These are phyloP conservation scores for Coenonympha glycerion DNA, from an alignment of 2,888 invertebrate genomes.

Conservation along the genomic window DNA sequence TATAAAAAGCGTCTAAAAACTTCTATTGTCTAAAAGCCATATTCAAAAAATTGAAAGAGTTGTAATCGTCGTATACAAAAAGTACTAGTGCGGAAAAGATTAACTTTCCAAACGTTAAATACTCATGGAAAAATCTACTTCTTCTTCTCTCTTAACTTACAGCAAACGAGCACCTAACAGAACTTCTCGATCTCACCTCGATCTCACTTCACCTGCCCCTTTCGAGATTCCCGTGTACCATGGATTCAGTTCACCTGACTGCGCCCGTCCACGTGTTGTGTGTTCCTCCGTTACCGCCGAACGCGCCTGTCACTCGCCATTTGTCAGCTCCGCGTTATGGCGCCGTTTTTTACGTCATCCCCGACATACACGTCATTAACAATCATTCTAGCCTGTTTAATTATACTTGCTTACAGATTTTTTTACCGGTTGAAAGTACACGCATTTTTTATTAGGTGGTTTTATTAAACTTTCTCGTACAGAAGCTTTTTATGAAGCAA, in stretches of 20 bases:
- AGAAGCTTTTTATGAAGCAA: no score
- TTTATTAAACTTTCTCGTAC: not conserved
- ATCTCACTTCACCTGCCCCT: not conserved
- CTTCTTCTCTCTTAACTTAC: no score
- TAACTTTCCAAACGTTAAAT: not conserved
- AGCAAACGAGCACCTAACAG: not conserved
- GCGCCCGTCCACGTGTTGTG: conserved; percentile 27
- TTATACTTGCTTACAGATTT: not conserved
- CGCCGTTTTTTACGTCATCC: conserved; percentile 11
- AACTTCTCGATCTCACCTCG: not conserved
- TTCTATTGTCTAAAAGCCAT: no score
- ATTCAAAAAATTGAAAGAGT: no score
- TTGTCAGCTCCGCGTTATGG: conserved; percentile 19
- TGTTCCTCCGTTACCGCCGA: conserved; percentile 24
- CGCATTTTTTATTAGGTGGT: not conserved
- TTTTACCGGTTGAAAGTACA: no score
- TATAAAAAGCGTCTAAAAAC: no score
- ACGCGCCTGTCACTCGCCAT: conserved; percentile 31
- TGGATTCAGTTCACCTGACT: conserved; percentile 24
- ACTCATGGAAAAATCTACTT: not conserved
- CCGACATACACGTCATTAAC: conserved; percentile 12
- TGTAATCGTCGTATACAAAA: no score
- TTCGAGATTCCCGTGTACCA: conserved; percentile 12
- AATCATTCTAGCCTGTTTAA: conserved; percentile 12
- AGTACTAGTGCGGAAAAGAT: no score